Percentiles rank a stretch among this genome's conserved stretches.
Conservation (phyloP, 1,140 invertebrate species). For the Panulirus ornatus region DNA sequence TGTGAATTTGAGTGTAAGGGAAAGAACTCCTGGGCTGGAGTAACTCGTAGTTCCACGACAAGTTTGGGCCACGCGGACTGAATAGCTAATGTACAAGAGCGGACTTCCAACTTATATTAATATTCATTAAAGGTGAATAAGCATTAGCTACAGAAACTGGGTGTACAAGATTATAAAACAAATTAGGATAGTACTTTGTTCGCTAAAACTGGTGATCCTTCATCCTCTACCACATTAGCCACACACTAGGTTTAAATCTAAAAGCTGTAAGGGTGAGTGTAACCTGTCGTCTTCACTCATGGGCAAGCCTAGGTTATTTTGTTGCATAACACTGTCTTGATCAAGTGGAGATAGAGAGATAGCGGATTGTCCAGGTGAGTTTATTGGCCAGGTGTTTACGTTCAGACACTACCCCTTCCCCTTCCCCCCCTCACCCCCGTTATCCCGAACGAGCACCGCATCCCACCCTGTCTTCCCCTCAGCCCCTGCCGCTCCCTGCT, state of each 20-base stretch:
- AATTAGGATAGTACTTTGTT: neutral
- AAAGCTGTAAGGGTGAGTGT: neutral
- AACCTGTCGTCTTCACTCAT: neutral
- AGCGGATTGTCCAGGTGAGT: constrained; percentile 7
- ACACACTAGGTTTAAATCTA: neutral
- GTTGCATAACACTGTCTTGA: neutral
- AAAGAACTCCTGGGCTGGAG: too few relatives aligned
- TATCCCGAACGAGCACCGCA: too few relatives aligned
- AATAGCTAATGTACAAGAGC: neutral
- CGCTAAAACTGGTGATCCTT: neutral
- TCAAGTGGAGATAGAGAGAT: neutral
- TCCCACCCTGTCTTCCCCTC: too few relatives aligned
- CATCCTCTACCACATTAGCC: neutral
- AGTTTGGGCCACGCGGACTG: neutral
- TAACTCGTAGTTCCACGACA: neutral
- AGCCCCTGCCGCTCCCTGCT: too few relatives aligned
- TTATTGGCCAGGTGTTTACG: constrained; percentile 16
- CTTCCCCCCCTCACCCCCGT: neutral
- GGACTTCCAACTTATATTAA: neutral
- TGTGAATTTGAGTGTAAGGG: too few relatives aligned
- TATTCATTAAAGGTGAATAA: neutral
- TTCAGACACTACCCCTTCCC: neutral
- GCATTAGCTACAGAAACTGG: neutral
- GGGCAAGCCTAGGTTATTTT: neutral
- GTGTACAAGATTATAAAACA: constrained; percentile 8